Evolutionary conservation across 2,113 vertebrate species (phyloP), one percentile per base, ranked within the genome.

Genomic region (Morone chrysops): DNA sequence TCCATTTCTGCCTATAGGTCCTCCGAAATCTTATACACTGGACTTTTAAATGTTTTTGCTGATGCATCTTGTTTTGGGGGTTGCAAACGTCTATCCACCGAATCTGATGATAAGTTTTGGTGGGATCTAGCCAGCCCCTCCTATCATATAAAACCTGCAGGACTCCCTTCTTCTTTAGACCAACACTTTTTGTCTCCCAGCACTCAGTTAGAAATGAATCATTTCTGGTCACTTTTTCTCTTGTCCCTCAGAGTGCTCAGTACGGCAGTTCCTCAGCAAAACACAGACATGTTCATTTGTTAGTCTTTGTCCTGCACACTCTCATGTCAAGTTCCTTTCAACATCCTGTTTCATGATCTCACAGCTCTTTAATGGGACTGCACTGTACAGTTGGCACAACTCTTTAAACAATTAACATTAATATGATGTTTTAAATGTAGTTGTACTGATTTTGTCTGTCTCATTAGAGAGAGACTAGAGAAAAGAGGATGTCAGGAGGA

Each of bases 161-260:
- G 57, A 2, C 38, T 5, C 9, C 6, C 10, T 60, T 31, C 56
- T n/a, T 74, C n/a, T 66, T 40, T 8, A 31, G 43, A 22, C 31
- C 61, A 77, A 56, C 41, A 56, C 62, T 43, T 1, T 70, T 65
- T 40, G 66, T 68, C 40, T 72, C 22, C 4, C 25, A 57, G 65
- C 51, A 22, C 45, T 81, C 20, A 31, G 20, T 74, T 50, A 61
- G 54, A 71, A 68, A 81, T 75, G 43, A 68, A 62, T 79, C 70
- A 71, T 51, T 61, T 71, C n/a, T 59, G 62, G 61, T 70, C 53
- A 66, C 67, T 65, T 70, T 36, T 61, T 59, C 57, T 79, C 50
- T 80, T 51, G 11, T 56, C 50, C 41, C 75, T 69, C 65, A 54
- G 11, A 25, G 18, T 25, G 54, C 43, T 51, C 45, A 51, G 65